phyloP scores from a whole-genome alignment of 2,113 vertebrate species.

The Gallinago media region DNA sequence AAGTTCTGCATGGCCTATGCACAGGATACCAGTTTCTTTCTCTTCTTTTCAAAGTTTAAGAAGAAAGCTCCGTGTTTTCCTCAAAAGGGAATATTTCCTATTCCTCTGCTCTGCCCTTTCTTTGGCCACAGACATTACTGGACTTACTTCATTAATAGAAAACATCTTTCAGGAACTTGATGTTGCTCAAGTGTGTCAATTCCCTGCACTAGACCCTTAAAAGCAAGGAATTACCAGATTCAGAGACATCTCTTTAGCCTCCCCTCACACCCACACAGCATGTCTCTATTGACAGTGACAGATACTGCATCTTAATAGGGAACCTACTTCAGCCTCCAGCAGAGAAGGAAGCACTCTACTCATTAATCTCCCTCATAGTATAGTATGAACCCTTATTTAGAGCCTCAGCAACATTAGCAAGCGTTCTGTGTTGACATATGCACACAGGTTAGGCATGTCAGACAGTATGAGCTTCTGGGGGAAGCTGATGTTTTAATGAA shows the following conservation, averaged over 20 bases:
- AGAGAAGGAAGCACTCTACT: constrained; percentile 55
- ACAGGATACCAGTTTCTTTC: neutral
- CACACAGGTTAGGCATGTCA: constrained; percentile 61
- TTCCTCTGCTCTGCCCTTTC: neutral
- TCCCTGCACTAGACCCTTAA: neutral
- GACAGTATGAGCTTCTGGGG: constrained; percentile 18
- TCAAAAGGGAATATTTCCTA: neutral
- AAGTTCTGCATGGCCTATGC: neutral
- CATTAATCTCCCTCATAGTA: constrained; percentile 64
- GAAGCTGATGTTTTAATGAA: constrained; percentile 60
- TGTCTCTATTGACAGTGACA: constrained; percentile 70
- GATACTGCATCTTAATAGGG: constrained; percentile 68
- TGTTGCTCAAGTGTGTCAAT: constrained; percentile 4
- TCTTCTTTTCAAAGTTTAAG: neutral
- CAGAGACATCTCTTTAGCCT: constrained; percentile 52
- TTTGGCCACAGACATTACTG: neutral
- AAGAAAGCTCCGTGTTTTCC: neutral
- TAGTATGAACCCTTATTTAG: constrained; percentile 59
- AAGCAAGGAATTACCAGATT: constrained; percentile 39
- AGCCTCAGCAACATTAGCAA: constrained; percentile 59
- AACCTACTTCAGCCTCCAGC: constrained; percentile 59
- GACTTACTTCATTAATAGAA: neutral
- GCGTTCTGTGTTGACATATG: constrained; percentile 53
- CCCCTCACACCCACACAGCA: constrained; percentile 54
- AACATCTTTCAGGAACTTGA: neutral